Evolutionary conservation across 2,797 vertebrate species (phyloP), one percentile per base, ranked within the genome.

Genomic region (Spea hammondii): DNA sequence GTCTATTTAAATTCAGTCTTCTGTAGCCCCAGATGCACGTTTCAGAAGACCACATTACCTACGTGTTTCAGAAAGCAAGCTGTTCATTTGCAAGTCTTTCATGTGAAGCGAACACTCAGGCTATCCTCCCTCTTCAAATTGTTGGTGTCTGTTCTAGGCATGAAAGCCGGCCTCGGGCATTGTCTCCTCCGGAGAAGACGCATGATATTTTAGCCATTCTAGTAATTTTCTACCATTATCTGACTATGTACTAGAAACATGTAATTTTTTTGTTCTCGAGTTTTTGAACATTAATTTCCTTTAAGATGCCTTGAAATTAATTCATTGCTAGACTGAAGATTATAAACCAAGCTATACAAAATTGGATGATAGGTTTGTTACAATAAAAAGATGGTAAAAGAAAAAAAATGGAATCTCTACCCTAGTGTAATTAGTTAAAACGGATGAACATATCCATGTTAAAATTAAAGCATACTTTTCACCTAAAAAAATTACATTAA

Each of bases 301-400:
- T 72, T 73, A 76, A 68, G 48, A 53, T 69, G 74, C 70, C 70
- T 74, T 82, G 50, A 77, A 82, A 82, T 82, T 62, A 82, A 77
- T 72, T 62, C 44, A 0, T 55, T 77, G 55, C 75, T 55, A 82
- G 79, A 82, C 79, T 77, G 74, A 77, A 82, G 77, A 82, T 82
- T 77, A 82, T 76, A 82, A 64, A 68, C 64, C 54, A 13, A 50
- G 62, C 62, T 12, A 53, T 59, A 14, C 65, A 49, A 68, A 70
- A 69, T 44, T 65, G 51, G 60, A 69, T 55, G 47, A 62, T 67
- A 72, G 64, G 62, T 76, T 68, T 77, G 72, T 81, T 67, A 53
- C 51, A 76, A 76, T 80, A 74, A 72, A 72, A 17, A 68, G 57
- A 80, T 71, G 65, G 60, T 66, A 57, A 72, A 59, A 59, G n/a